phyloP scores from a whole-genome alignment of 2,797 vertebrate species.

The Platyrinchus mystaceus region DNA sequence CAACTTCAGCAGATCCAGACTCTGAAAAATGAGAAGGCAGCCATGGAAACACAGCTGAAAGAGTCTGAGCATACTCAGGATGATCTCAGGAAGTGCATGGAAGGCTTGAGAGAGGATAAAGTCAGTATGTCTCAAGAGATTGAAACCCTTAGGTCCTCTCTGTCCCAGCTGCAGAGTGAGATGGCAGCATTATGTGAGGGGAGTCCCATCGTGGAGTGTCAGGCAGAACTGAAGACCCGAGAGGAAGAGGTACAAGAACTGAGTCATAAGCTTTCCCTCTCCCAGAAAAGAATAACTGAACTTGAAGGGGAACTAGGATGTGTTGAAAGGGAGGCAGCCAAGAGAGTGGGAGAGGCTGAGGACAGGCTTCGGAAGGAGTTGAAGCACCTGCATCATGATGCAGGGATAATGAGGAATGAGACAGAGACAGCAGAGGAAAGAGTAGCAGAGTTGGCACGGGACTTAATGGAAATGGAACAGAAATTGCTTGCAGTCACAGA shows the following conservation, averaged over 20 bases:
- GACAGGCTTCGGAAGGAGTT: constrained; percentile 81
- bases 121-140: constrained; percentile 62
- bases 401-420: constrained; percentile 92
- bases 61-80: constrained; percentile 51
- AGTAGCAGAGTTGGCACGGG: constrained; percentile 92
- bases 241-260: constrained; percentile 65
- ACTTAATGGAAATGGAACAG: constrained; percentile 90
- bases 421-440: constrained; percentile 94
- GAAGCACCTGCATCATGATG: constrained; percentile 87
- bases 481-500: constrained; percentile 84
- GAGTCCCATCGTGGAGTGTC: constrained; percentile 8
- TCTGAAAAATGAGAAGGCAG: constrained; percentile 80
- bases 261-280: constrained; percentile 43
- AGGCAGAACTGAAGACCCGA: constrained; percentile 57
- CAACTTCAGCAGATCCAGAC: constrained; percentile 81
- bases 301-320: constrained; percentile 73
- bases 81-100: constrained; percentile 45
- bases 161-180: constrained; percentile 52
- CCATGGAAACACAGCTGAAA: constrained; percentile 69
- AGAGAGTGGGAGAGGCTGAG: constrained; percentile 75
- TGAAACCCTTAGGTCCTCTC: constrained; percentile 42
- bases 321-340: constrained; percentile 76
- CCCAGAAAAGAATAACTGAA: constrained; percentile 78
- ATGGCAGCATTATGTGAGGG: constrained; percentile 42
- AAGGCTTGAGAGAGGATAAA: constrained; percentile 68